Evolutionary conservation across 2,888 invertebrate genomes (phyloP).

Genomic region (Zaprionus bogoriensis): DNA sequence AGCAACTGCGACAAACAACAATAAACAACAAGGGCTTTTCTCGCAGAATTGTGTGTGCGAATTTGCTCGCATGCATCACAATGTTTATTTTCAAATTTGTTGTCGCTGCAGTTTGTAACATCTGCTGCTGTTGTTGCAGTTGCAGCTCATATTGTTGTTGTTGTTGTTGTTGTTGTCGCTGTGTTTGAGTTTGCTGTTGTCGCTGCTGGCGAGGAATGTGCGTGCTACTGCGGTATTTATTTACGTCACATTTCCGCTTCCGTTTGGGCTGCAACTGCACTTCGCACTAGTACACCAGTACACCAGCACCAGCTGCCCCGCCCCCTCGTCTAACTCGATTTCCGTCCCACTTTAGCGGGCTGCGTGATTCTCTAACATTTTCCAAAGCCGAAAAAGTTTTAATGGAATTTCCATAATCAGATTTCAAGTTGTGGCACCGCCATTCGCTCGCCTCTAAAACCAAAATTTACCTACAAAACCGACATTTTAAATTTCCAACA

Average conservation of each 20-base stretch:
- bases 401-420: conserved; percentile 73
- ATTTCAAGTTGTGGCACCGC: conserved; percentile 45
- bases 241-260: conserved; percentile 69
- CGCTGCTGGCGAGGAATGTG: conserved; percentile 41
- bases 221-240: conserved; percentile 67
- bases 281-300: no score
- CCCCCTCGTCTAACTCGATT: conserved; percentile 57
- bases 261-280: conserved; percentile 54
- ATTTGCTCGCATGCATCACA: conserved; percentile 35
- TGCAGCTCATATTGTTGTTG: no score
- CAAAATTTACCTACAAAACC: no score
- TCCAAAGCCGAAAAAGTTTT: conserved; percentile 57
- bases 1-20: conserved; percentile 5
- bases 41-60: conserved; percentile 20
- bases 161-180: not conserved
- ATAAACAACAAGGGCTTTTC: conserved; percentile 19
- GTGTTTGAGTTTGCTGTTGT: conserved; percentile 7
- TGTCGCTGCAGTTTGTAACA: conserved; percentile 33
- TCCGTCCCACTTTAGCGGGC: conserved; percentile 25
- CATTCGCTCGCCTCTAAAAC: not conserved
- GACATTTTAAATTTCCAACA: no score
- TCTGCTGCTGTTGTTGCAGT: conserved; percentile 16
- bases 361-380: conserved; percentile 74
- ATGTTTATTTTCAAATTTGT: conserved; percentile 48
- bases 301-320: conserved; percentile 9